These are phyloP conservation scores for Drosophila elegans DNA, from an alignment of 1,140 invertebrate genomes.

Conservation along the genomic window DNA sequence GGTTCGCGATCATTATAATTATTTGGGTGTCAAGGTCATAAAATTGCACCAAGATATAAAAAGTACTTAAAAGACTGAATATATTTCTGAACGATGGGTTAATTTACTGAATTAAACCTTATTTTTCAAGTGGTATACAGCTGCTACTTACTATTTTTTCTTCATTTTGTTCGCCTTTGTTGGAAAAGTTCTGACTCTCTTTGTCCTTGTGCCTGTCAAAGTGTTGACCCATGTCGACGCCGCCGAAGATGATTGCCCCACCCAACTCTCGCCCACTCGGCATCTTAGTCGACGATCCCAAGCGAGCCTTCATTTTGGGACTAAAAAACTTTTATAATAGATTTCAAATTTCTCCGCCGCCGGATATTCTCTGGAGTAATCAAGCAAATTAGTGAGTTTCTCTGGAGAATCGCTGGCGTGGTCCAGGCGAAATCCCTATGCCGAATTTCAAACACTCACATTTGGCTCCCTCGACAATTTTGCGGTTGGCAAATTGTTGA, in stretches of 20 bases:
- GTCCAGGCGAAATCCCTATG: slow-evolving; percentile 35
- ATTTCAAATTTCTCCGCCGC: slow-evolving; percentile 68
- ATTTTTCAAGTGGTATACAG: slow-evolving; percentile 7
- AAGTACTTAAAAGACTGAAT: too few species aligned
- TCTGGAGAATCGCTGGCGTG: slow-evolving; percentile 28
- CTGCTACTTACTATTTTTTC: slow-evolving; percentile 12
- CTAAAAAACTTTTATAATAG: slow-evolving; percentile 79
- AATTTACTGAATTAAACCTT: too few species aligned
- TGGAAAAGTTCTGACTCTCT: slow-evolving; percentile 24
- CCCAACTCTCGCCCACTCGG: background rate
- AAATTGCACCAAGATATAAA: too few species aligned
- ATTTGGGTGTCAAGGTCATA: too few species aligned
- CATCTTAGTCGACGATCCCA: slow-evolving; percentile 23
- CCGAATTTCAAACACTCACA: slow-evolving; percentile 50
- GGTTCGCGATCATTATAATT: too few species aligned
- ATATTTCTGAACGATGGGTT: too few species aligned
- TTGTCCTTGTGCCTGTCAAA: slow-evolving; percentile 47
- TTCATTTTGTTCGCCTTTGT: slow-evolving; percentile 22
- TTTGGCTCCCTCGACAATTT: slow-evolving; percentile 71
- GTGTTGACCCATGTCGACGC: slow-evolving; percentile 56
- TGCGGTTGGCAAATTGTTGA: slow-evolving; percentile 75
- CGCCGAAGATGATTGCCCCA: slow-evolving; percentile 31
- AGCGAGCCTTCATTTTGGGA: slow-evolving; percentile 46
- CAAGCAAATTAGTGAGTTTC: slow-evolving; percentile 76
- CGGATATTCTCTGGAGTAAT: slow-evolving; percentile 71